Evolutionary conservation across 2,113 vertebrate species (phyloP), one percentile per base, ranked within the genome.

Genomic region (Oncorhynchus masou): DNA sequence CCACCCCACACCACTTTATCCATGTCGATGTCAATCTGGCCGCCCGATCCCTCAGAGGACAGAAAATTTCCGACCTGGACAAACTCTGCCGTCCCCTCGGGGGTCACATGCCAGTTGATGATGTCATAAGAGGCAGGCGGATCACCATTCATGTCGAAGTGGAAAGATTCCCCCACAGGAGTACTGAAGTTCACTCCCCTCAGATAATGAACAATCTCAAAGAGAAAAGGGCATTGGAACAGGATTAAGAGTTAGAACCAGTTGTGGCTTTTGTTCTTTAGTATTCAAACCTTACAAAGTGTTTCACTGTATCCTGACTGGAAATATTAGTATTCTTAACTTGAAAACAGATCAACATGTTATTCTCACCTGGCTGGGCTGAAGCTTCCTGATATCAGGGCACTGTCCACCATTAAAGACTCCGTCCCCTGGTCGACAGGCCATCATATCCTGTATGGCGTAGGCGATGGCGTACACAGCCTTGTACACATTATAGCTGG

Each of bases 401-500:
- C 87, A 89, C 34, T 29, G 74, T 64, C 81, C 76, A 29, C 85
- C 73, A 59, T 59, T 16, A 54, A 85, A 85, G 5, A 74, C 73
- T 31, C 82, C 81, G 24, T 77, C 77, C 2, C 84, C 83, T 54
- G 78, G 77, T 31, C 78, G 72, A 71, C 86, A 87, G 62, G 27
- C 29, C 4, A 89, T 29, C 77, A 92, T 86, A 70, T 85, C 81
- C 5, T 91, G 87, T 51, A 92, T 79, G 59, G 88, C 88, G 76
- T 89, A 71, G 9, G 89, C 88, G 54, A 91, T 79, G 57, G 86
- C 77, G 74, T 91, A 88, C 54, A 92, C 83, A 34, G 85, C 89
- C 73, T 90, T 91, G 68, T 90, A 90, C 16, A 91, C 87, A 65
- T 89, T 91, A 39, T 90, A 90, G 69, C 86, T 85, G 24, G 81